A percentile compares a stretch with the other conserved stretches of the same genome.
Evolutionary conservation across 2,888 invertebrate genomes (phyloP).

Genomic region (Gisinianus flammeolus): DNA sequence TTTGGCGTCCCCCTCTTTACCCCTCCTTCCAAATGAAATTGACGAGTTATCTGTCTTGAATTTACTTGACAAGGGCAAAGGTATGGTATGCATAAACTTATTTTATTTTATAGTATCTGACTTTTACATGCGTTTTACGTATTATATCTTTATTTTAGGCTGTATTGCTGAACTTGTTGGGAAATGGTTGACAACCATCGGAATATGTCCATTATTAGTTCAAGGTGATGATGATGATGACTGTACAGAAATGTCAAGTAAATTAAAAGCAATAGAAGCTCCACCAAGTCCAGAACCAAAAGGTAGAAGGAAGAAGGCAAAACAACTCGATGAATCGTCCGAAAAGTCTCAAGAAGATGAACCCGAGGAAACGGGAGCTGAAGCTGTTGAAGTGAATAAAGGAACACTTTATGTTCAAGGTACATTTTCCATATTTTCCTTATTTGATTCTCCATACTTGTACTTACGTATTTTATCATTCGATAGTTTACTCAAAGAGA

Average conservation of each 20-base stretch:
- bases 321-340: conserved; percentile 29
- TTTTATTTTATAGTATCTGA: neutral
- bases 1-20: conserved; percentile 44
- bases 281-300: conserved; percentile 37
- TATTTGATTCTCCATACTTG: neutral
- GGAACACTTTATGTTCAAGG: conserved; percentile 45
- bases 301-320: conserved; percentile 56
- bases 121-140: no score
- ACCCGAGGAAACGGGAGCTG: conserved; percentile 35
- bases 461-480: no score
- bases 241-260: neutral
- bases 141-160: conserved; percentile 69
- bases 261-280: neutral
- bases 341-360: conserved; percentile 22
- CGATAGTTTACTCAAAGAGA: no score
- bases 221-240: conserved; percentile 60
- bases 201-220: conserved; percentile 70
- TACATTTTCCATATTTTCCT: neutral
- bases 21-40: conserved; percentile 43
- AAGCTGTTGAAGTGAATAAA: conserved; percentile 45
- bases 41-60: conserved; percentile 60
- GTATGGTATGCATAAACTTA: conserved; percentile 52
- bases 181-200: conserved; percentile 80
- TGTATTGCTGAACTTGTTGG: conserved; percentile 88
- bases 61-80: conserved; percentile 63